Evolutionary conservation across 1,140 invertebrate species (phyloP), one percentile per base, ranked within the genome.

Genomic region (Zaprionus ghesquierei): DNA sequence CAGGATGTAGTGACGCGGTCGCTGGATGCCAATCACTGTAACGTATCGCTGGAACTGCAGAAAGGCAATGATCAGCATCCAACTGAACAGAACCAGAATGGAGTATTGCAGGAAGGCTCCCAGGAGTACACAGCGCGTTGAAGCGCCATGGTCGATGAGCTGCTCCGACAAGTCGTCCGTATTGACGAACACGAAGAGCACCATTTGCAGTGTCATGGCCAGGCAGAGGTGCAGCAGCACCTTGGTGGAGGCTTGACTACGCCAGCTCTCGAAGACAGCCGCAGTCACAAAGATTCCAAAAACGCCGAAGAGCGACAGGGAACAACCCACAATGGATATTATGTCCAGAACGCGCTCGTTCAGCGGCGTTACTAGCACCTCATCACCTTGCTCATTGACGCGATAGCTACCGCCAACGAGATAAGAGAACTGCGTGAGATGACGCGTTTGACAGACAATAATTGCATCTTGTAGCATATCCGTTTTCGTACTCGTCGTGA

Each of bases 31-130:
- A 13, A 95, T 90, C 15, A 95, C 94, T 53, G 92, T 90, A 0
- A 95, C 94, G 75, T 94, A 95, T 64, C 94, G 92, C 58, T 94
- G 93, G 82, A 94, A 95, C 85, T 95, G 95, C 54, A 95, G 89
- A 46, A 93, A 84, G 2, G 94, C 94, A 5, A 94, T 94, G 18
- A 95, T 93, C n/a, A 95, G 77, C 94, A 95, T 95, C 95, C 95
- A 95, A 76, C 93, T 93, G 78, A 95, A 95, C 58, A 94, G 93
- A 1, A 94, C 93, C 29, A 95, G 76, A 27, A 95, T 93, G 6
- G 94, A 92, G 80, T 95, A 95, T 74, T 95, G 95, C 41, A 95
- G 81, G 22, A 93, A 35, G 8, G 92, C 92, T 13, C 94, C 94
- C 13, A 94, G 77, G n/a, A 92, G 50, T n/a, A 94, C 91, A 66